phyloP scores from a whole-genome alignment of 2,888 invertebrate species.

The Macrophya alboannulata region DNA sequence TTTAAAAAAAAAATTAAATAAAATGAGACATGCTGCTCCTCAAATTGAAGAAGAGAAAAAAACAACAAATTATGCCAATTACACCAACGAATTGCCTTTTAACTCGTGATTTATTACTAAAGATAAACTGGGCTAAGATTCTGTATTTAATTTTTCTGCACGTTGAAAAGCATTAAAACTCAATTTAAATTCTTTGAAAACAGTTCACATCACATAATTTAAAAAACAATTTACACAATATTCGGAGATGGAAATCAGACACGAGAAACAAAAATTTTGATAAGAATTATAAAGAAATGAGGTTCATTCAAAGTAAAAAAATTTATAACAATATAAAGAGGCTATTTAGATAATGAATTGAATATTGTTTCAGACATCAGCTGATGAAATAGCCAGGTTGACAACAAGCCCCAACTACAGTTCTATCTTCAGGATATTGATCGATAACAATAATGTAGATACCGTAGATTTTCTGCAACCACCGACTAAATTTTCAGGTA shows the following conservation, averaged over 20 bases:
- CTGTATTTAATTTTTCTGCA: background rate
- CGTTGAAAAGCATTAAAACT: background rate
- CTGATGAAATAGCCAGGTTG: conserved; percentile 83
- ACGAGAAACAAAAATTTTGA: background rate
- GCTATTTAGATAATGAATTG: conserved; percentile 4
- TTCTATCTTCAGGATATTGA: conserved; percentile 86
- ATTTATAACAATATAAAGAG: background rate
- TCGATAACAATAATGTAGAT: conserved; percentile 82
- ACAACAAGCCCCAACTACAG: conserved; percentile 87
- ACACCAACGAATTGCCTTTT: background rate
- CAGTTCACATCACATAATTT: background rate
- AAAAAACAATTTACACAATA: background rate
- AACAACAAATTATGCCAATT: background rate
- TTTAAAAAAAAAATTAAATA: background rate
- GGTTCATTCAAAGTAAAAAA: background rate
- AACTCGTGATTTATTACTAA: background rate
- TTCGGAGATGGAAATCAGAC: background rate
- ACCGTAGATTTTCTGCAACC: conserved; percentile 77
- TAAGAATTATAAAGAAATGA: background rate
- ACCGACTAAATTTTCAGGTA: conserved; percentile 76
- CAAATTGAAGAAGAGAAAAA: background rate
- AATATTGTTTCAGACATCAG: conserved; percentile 81
- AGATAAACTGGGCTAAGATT: too few relatives aligned
- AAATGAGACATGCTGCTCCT: background rate
- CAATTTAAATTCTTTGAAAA: background rate